Conservation (phyloP, 1,140 invertebrate genomes). For the Danaus plexippus region DNA sequence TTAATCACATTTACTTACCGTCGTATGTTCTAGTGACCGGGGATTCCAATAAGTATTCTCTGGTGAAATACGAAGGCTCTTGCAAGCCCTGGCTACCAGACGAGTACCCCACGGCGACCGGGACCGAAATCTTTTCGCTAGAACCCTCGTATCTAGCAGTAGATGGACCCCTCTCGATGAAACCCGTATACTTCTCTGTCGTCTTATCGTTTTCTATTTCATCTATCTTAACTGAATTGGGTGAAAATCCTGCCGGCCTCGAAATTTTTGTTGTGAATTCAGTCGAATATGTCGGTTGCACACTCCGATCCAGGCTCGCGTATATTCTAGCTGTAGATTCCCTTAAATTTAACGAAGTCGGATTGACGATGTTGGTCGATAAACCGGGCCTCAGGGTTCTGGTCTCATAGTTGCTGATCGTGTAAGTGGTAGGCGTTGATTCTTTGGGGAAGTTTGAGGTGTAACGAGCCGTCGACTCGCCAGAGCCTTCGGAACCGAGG, state of each 20-base stretch:
- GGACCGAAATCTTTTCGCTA: conserved; percentile 42
- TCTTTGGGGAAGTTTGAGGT: conserved; percentile 9
- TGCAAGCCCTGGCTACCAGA: conserved; percentile 39
- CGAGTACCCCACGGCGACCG: conserved; percentile 41
- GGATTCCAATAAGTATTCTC: conserved; percentile 64
- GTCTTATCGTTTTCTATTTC: conserved; percentile 20
- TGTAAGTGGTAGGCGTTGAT: conserved; percentile 13
- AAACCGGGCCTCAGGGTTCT: conserved; percentile 21
- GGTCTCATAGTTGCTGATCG: conserved; percentile 16
- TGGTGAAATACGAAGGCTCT: conserved; percentile 58
- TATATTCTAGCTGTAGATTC: conserved; percentile 15
- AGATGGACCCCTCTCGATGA: conserved; percentile 28
- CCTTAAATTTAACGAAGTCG: conserved; percentile 14
- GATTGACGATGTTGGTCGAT: conserved; percentile 16
- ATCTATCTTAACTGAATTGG: conserved; percentile 22
- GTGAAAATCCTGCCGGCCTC: conserved; percentile 29
- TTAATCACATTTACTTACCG: conserved; percentile 36
- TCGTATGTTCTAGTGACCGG: conserved; percentile 59
- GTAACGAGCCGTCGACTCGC: conserved; percentile 23
- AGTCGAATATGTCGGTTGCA: conserved; percentile 20
- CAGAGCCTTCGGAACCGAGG: conserved; percentile 20
- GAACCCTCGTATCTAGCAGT: conserved; percentile 37
- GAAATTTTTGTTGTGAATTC: conserved; percentile 21
- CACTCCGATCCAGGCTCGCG: conserved; percentile 12
- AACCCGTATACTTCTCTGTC: conserved; percentile 18